phyloP scores from a whole-genome alignment of 2,113 vertebrate species.

The Scytalopus superciliaris region DNA sequence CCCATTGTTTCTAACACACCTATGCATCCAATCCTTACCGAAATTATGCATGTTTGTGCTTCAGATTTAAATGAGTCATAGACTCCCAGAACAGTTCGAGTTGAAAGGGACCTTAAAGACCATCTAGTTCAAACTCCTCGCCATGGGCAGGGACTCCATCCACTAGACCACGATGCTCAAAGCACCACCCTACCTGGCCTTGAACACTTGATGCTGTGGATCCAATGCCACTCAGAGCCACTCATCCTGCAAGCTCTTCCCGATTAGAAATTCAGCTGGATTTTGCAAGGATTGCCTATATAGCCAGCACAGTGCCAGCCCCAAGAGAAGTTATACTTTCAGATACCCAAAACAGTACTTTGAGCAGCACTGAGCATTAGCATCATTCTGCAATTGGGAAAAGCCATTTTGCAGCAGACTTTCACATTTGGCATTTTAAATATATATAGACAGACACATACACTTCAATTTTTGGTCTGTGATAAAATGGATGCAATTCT shows the following conservation, averaged over 20 bases:
- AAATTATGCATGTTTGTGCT: background rate
- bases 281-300: background rate
- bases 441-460: background rate
- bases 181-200: background rate
- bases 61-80: background rate
- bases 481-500: background rate
- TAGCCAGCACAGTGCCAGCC: background rate
- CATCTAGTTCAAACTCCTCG: rapidly evolving
- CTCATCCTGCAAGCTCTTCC: background rate
- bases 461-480: background rate
- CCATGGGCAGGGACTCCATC: background rate
- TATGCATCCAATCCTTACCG: background rate
- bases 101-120: background rate
- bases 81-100: background rate
- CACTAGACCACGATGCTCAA: background rate
- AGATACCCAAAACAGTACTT: background rate
- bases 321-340: background rate
- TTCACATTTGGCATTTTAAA: background rate
- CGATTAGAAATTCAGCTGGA: background rate
- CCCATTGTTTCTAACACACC: background rate
- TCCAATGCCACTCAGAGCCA: background rate
- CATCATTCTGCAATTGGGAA: background rate
- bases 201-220: background rate
- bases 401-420: background rate
- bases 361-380: background rate